Conservation (phyloP, 2,888 invertebrate species). For the Chrysina gloriosa region DNA sequence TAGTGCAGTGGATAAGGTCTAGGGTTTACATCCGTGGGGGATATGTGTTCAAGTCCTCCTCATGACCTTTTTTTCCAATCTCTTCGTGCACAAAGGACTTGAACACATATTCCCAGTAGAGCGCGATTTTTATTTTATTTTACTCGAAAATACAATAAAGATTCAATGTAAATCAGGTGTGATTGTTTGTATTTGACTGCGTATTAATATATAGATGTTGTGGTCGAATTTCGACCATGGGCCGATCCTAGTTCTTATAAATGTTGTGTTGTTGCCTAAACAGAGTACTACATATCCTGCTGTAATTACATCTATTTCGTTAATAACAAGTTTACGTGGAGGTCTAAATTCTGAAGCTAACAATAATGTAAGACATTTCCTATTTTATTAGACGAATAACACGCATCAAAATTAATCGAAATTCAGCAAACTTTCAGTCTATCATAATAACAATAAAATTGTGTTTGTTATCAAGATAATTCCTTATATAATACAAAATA, state of each 20-base stretch:
- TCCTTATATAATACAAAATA: not conserved
- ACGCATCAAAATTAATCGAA: not conserved
- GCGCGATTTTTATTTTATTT: too few relatives aligned
- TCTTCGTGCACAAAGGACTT: too few relatives aligned
- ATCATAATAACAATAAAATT: not conserved
- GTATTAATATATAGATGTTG: too few relatives aligned
- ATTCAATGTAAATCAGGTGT: too few relatives aligned
- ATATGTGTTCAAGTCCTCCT: too few relatives aligned
- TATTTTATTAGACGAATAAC: not conserved
- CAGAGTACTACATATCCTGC: slow-evolving; percentile 13
- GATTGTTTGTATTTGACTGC: too few relatives aligned
- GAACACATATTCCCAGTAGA: too few relatives aligned
- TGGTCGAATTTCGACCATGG: too few relatives aligned
- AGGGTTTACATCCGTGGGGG: too few relatives aligned
- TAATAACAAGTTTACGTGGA: not conserved
- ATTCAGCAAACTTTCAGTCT: not conserved
- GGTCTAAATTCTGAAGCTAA: not conserved
- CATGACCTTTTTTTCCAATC: too few relatives aligned
- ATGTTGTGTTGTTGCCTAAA: slow-evolving; percentile 18
- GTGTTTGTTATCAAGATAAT: not conserved
- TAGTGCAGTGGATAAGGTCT: too few relatives aligned
- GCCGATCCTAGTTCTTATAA: slow-evolving; percentile 8
- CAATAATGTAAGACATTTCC: not conserved
- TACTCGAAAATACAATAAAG: too few relatives aligned
- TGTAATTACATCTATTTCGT: not conserved